Evolutionary conservation across 2,113 vertebrate genomes (phyloP), one percentile per base, ranked within the genome.

Genomic region (Poeciliopsis retropinna): DNA sequence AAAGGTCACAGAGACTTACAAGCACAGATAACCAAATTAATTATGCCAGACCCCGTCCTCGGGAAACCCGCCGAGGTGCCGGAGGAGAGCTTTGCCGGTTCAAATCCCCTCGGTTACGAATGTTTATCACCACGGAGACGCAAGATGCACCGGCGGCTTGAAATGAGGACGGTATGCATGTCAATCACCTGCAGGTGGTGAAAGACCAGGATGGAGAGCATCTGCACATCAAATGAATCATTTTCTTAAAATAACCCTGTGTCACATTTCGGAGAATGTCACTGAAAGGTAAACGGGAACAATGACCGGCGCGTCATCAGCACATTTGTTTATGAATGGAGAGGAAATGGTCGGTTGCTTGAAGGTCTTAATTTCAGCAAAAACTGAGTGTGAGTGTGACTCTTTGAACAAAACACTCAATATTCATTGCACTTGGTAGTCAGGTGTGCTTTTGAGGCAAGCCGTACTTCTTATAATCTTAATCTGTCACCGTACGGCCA

Each of bases 1-100:
- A 91, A 95, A 95, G 94, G 94, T 95, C 94, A 91, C 67, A 14
- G 76, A 78, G 91, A 93, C 92, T 89, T 92, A 93, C 91, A 93
- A 85, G 92, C 83, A 80, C 71, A 85, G 93, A 94, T 93, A 92
- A 90, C 86, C 82, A 90, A 91, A 92, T 93, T 92, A 92, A 93
- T 94, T 91, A 92, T 92, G 89, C 89, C 63, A 60, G 79, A 79
- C 61, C 67, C n/a, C 73, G 72, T 87, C 77, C 73, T 79, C 63
- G 14, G 73, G 72, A 89, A 86, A 80, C 65, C 60, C 31, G 47
- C 44, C 73, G 14, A 64, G 78, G 85, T 80, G 88, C 71, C 68
- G 80, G 79, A 88, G 74, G 73, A 75, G 64, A 85, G 81, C 54
- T 6, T 39, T 47, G 73, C 73, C 51, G 70, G 47, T 80, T 79